Conservation (phyloP, 2,888 invertebrate species). For the Automeris io region DNA sequence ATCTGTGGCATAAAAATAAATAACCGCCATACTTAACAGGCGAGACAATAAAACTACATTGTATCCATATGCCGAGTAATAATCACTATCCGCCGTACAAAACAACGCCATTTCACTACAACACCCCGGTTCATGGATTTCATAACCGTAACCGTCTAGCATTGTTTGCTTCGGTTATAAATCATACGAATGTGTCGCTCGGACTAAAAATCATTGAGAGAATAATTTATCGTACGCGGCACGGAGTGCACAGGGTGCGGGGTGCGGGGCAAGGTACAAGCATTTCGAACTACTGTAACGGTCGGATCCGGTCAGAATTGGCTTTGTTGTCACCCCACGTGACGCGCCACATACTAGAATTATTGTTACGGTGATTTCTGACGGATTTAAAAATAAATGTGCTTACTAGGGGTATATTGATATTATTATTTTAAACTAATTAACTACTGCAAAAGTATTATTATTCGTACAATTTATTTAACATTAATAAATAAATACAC, state of each 20-base stretch:
- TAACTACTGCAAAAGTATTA: too few relatives aligned
- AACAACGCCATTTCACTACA: background rate
- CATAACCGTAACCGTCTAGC: slow-evolving; percentile 39
- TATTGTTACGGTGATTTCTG: background rate
- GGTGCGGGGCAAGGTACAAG: slow-evolving; percentile 37
- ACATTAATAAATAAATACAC: too few relatives aligned
- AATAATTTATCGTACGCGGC: slow-evolving; percentile 56
- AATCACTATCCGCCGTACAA: slow-evolving; percentile 1
- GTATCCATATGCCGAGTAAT: background rate
- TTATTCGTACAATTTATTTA: too few relatives aligned
- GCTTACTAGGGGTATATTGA: too few relatives aligned
- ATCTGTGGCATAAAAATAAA: too few relatives aligned
- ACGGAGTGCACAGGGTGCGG: too few relatives aligned
- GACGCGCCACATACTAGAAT: slow-evolving; percentile 1
- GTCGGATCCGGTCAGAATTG: slow-evolving; percentile 3
- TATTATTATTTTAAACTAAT: too few relatives aligned
- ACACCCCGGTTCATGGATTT: background rate
- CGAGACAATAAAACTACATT: background rate
- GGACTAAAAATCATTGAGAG: slow-evolving; percentile 64
- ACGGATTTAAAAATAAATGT: background rate
- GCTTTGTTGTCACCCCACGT: slow-evolving; percentile 7
- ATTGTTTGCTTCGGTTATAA: slow-evolving; percentile 59
- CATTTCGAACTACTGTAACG: slow-evolving; percentile 2
- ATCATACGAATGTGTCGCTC: slow-evolving; percentile 65
- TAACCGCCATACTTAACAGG: background rate